These are phyloP conservation scores for Gephyroberyx darwinii DNA, from an alignment of 2,797 vertebrate genomes.

Conservation along the genomic window DNA sequence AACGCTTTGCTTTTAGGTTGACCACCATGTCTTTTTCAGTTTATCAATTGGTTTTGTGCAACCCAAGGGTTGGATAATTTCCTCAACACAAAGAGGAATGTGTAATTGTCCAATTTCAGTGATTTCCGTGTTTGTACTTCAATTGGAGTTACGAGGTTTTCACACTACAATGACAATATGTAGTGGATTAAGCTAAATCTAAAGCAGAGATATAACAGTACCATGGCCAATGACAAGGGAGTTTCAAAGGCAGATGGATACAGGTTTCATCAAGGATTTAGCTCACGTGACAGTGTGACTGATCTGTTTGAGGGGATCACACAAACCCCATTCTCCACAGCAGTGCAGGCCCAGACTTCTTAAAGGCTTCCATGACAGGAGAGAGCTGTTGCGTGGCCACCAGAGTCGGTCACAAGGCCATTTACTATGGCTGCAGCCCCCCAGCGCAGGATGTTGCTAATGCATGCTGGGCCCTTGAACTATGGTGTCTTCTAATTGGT, in stretches of 20 bases:
- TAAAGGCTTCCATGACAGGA: background rate
- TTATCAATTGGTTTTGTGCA: too few relatives aligned
- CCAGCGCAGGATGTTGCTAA: too few relatives aligned
- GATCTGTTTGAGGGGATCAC: conserved; percentile 15
- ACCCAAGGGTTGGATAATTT: too few relatives aligned
- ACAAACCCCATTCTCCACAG: conserved; percentile 8
- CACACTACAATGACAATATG: background rate
- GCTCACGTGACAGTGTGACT: background rate
- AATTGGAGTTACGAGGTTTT: too few relatives aligned
- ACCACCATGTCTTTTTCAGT: too few relatives aligned
- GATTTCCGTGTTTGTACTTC: too few relatives aligned
- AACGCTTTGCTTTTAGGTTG: too few relatives aligned
- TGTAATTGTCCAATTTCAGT: too few relatives aligned
- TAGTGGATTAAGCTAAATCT: background rate
- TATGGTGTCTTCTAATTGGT: too few relatives aligned
- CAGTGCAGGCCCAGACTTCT: background rate
- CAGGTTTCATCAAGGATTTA: background rate
- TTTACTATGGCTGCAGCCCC: background rate
- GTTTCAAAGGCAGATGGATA: background rate
- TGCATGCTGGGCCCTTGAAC: too few relatives aligned
- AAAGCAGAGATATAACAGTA: background rate
- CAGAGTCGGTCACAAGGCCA: background rate
- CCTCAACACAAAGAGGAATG: too few relatives aligned
- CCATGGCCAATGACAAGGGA: background rate
- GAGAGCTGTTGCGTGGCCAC: background rate